Percentiles rank a stretch among this genome's conserved stretches.
Conservation (phyloP, 2,888 invertebrate genomes). For the Trissonchulus latispiculum region DNA sequence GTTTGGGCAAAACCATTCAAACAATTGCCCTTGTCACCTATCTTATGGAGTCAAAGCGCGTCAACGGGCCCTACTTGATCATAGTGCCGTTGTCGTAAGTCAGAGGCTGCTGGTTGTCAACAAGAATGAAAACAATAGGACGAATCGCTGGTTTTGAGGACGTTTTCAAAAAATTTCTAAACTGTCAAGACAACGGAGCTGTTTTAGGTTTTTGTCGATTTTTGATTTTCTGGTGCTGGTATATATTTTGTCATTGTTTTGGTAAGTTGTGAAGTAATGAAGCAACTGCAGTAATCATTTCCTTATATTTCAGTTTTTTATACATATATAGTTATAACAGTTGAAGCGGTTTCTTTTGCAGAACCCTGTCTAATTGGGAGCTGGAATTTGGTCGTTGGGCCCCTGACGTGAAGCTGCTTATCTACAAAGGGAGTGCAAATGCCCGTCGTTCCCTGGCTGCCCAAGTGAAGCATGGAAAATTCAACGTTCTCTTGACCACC, state of each 20-base stretch:
- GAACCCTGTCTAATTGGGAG: slow-evolving; percentile 94
- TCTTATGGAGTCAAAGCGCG: slow-evolving; percentile 95
- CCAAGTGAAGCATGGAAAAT: slow-evolving; percentile 59
- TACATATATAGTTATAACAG: neutral
- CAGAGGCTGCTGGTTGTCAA: no score
- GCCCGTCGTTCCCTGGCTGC: slow-evolving; percentile 38
- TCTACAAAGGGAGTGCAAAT: slow-evolving; percentile 68
- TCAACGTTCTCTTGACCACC: slow-evolving; percentile 94
- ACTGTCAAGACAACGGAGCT: no score
- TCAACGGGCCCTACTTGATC: slow-evolving; percentile 91
- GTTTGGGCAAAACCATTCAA: slow-evolving; percentile 68
- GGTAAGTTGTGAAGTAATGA: no score
- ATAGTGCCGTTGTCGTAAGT: slow-evolving; percentile 91
- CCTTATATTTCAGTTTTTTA: no score
- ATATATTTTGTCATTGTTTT: no score
- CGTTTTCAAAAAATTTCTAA: no score
- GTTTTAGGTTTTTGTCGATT: no score
- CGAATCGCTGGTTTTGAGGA: no score
- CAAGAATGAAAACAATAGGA: no score
- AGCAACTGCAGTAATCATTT: no score
- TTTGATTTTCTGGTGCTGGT: no score
- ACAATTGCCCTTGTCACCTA: slow-evolving; percentile 92
- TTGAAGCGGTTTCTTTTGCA: slow-evolving; percentile 28
- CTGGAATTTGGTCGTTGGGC: slow-evolving; percentile 99
- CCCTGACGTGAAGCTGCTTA: slow-evolving; percentile 62